Conservation (phyloP, 53 echinoderm and acorn worm genomes). For the Temnopleurus reevesii region DNA sequence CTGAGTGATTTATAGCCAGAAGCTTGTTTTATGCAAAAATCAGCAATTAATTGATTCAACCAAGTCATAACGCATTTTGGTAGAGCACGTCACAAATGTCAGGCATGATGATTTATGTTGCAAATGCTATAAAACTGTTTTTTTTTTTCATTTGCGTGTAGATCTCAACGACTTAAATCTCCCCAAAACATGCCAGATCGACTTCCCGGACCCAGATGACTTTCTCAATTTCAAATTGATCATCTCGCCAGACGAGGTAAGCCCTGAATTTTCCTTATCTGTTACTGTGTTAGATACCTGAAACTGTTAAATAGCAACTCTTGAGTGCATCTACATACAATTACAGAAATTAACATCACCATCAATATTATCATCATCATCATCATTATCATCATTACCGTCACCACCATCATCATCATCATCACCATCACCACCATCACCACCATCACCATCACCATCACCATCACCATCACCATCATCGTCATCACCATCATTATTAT, state of each 20-base stretch:
- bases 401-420: not conserved
- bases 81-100: too few relatives aligned
- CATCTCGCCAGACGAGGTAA: slow-evolving; percentile 95
- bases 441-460: not conserved
- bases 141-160: slow-evolving; percentile 13
- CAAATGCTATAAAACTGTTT: not conserved
- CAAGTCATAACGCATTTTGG: too few relatives aligned
- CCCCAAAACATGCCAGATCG: slow-evolving; percentile 97
- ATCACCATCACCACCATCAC: not conserved
- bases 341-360: not conserved
- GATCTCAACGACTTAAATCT: slow-evolving; percentile 96
- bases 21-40: too few relatives aligned
- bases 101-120: too few relatives aligned
- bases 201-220: slow-evolving; percentile 93
- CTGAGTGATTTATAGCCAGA: too few relatives aligned
- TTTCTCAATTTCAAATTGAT: slow-evolving; percentile 97
- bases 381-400: not conserved
- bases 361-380: not conserved
- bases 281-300: not conserved
- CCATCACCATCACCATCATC: not conserved
- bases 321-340: not conserved
- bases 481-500: not conserved
- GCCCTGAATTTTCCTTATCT: not conserved
- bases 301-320: not conserved
- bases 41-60: too few relatives aligned